Base-by-base conservation (phyloP, 2,797 vertebrate genomes). In the Selene dorsalis region DNA sequence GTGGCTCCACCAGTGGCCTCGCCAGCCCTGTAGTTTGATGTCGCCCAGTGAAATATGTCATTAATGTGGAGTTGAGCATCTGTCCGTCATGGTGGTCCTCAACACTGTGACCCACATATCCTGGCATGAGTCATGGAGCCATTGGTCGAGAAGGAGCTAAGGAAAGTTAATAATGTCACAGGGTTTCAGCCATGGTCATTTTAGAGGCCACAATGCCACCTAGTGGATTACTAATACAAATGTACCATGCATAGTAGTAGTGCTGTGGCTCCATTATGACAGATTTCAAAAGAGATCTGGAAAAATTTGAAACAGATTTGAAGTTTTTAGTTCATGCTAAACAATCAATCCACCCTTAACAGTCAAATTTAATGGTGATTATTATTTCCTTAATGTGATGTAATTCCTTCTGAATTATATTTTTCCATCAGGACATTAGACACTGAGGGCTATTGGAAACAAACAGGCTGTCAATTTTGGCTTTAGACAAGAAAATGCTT, bases 161-260 rank as follows among this genome's bases (percentile, higher is more conserved):
- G 47, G 69, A 18, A 75, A 71, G 74, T 22, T 0, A 65, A 73
- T 3, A 59, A 28, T 74, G 14, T 80, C 38, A 50, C 13, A 6
- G 5, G 39, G 17, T 10, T 3, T 62, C 20, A 57, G 13, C 3
- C 0, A 0, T 18, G 61, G 6, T 2, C 18, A 74, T 90, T 84
- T 77, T 52, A 9, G 50, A 32, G 79, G 64, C 84, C 61, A 84
- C 87, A 85, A 1, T 87, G 92, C 91, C 93, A 83, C 65, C 93
- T 93, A 87, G 89, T 93, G 93, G 86, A 72, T 50, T 1, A 59
- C 17, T 58, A 13, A 24, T 30, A 16, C 13, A 61, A 47, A 48
- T 38, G 3, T 16, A 57, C 22, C 60, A 30, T 32, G 22, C 22
- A 8, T 4, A 57, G 26, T 1, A 24, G 17, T 11, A 7, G 13